These are phyloP conservation scores for Zeus faber DNA, from an alignment of 2,113 vertebrate species.

Conservation along the genomic window DNA sequence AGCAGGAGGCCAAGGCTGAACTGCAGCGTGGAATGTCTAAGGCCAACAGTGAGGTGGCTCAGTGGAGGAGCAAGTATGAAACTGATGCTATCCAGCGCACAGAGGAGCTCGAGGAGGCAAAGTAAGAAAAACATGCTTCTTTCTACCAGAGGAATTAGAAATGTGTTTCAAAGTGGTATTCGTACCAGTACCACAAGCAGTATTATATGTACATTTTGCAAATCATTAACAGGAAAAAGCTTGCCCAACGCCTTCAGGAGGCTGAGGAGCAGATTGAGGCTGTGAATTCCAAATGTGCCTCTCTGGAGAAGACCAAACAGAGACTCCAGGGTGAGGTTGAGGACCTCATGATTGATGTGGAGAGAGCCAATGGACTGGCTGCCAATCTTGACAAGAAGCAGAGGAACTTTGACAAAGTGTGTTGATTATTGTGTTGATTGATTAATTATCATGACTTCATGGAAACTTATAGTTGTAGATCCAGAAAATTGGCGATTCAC, in stretches of 20 bases:
- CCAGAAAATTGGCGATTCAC: background rate
- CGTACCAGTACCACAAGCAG: no score
- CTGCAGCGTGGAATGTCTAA: conserved; percentile 72
- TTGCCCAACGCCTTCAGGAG: conserved; percentile 79
- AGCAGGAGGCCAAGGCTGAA: conserved; percentile 65
- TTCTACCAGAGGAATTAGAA: no score
- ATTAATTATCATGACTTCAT: background rate
- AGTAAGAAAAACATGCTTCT: background rate
- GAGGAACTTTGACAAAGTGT: conserved; percentile 80
- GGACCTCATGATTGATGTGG: conserved; percentile 63
- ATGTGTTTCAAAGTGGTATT: no score
- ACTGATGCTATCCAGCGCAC: conserved; percentile 83
- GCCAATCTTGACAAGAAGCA: conserved; percentile 76
- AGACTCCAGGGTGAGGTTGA: conserved; percentile 70
- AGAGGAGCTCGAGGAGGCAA: background rate
- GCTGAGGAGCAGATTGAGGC: conserved; percentile 64
- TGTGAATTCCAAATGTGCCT: conserved; percentile 76
- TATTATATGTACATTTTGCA: no score
- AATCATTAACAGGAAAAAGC: conserved; percentile 71
- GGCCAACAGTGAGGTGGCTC: conserved; percentile 72
- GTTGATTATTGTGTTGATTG: no score
- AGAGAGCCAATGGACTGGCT: conserved; percentile 70
- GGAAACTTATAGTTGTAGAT: no score
- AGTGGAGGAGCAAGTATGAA: conserved; percentile 85
- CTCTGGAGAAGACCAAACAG: conserved; percentile 79